These are phyloP conservation scores for Leguminivora glycinivorella DNA, from an alignment of 1,140 invertebrate genomes.

Conservation along the genomic window DNA sequence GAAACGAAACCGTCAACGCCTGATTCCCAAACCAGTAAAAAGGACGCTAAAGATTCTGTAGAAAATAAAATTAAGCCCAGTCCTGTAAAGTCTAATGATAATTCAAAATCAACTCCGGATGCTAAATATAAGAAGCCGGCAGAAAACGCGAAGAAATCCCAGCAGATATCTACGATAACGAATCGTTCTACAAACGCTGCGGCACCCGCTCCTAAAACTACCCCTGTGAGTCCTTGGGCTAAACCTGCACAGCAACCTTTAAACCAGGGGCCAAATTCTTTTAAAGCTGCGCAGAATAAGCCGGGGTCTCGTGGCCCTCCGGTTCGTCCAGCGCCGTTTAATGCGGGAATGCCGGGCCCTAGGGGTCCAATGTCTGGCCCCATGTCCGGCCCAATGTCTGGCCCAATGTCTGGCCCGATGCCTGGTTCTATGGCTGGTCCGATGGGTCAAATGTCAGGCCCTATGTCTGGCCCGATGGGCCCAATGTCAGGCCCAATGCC, in stretches of 20 bases:
- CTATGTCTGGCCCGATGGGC: background rate
- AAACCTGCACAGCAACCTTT: background rate
- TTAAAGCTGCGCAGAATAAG: background rate
- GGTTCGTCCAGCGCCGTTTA: background rate
- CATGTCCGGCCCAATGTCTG: background rate
- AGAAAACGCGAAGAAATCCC: background rate
- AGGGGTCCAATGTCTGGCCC: background rate
- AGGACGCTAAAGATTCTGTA: background rate
- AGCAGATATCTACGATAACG: background rate
- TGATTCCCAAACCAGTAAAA: background rate
- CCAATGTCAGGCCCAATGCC: background rate
- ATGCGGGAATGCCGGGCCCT: too few relatives aligned
- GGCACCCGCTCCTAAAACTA: background rate
- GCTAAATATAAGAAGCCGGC: background rate
- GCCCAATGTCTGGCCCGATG: slow-evolving; percentile 11
- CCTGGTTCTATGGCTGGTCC: background rate
- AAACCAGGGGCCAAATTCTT: background rate
- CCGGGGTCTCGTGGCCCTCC: background rate
- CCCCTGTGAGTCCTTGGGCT: background rate
- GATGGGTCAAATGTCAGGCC: background rate
- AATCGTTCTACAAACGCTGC: background rate
- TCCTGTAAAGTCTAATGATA: background rate
- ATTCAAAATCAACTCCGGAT: background rate
- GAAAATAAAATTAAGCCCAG: background rate
- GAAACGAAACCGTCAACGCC: background rate